phyloP scores from a whole-genome alignment of 2,888 invertebrate genomes.

The Sinohyriopsis cumingii region DNA sequence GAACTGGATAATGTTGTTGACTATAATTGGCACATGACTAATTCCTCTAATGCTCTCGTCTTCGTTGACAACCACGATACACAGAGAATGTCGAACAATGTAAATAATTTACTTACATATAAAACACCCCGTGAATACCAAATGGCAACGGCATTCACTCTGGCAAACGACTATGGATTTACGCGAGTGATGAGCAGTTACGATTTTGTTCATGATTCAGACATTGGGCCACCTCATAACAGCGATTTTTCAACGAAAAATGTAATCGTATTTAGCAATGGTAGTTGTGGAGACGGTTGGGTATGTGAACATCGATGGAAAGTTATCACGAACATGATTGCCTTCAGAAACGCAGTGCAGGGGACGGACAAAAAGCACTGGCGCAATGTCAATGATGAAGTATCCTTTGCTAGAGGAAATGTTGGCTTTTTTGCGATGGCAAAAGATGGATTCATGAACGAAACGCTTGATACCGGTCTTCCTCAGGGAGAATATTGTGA shows the following conservation, averaged over 20 bases:
- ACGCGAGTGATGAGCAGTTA: slow-evolving; percentile 91
- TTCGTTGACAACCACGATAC: slow-evolving; percentile 95
- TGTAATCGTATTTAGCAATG: slow-evolving; percentile 57
- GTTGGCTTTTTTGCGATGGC: slow-evolving; percentile 69
- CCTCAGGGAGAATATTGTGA: slow-evolving; percentile 69
- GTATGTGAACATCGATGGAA: slow-evolving; percentile 69
- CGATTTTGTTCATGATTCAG: slow-evolving; percentile 71
- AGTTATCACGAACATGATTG: slow-evolving; percentile 66
- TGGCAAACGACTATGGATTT: slow-evolving; percentile 77
- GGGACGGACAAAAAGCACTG: slow-evolving; percentile 56
- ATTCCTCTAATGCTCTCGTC: slow-evolving; percentile 76
- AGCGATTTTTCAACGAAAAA: slow-evolving; percentile 55
- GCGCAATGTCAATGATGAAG: slow-evolving; percentile 57
- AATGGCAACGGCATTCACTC: slow-evolving; percentile 86
- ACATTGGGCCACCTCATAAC: slow-evolving; percentile 55
- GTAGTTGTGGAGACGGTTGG: slow-evolving; percentile 64
- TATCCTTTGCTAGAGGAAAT: slow-evolving; percentile 66
- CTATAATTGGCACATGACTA: slow-evolving; percentile 63
- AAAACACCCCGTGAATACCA: slow-evolving; percentile 61
- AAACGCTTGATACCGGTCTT: slow-evolving; percentile 62
- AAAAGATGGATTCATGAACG: slow-evolving; percentile 54
- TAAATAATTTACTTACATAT: slow-evolving; percentile 50
- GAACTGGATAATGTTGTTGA: slow-evolving; percentile 48
- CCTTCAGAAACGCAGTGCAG: slow-evolving; percentile 62
- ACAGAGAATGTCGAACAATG: slow-evolving; percentile 78